phyloP scores from a whole-genome alignment of 2,888 invertebrate species.

The Sclerodermus sp. region DNA sequence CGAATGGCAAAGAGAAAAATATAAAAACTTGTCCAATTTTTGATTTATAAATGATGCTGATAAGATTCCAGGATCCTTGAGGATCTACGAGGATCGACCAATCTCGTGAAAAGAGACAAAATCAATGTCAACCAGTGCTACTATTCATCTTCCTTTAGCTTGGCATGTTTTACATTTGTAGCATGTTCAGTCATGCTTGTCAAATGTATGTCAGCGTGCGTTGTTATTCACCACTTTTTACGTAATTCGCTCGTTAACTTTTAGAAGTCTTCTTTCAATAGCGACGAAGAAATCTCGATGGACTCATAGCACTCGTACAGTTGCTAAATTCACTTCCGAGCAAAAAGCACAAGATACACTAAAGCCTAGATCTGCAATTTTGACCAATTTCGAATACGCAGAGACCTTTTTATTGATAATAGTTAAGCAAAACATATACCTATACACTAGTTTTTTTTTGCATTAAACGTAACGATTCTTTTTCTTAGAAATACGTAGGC shows the following conservation, averaged over 20 bases:
- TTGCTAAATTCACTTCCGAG: no score
- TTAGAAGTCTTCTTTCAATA: neutral
- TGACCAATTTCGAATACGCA: neutral
- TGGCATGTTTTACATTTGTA: constrained; percentile 16
- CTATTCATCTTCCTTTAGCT: constrained; percentile 10
- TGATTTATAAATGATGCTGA: constrained; percentile 1
- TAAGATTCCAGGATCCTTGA: neutral
- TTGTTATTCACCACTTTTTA: constrained; percentile 9
- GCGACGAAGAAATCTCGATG: neutral
- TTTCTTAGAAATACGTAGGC: no score
- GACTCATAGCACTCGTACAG: neutral
- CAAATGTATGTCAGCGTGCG: constrained; percentile 10
- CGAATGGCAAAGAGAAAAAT: neutral
- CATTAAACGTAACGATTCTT: no score
- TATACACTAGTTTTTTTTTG: no score
- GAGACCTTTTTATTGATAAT: no score
- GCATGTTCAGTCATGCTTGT: constrained; percentile 16
- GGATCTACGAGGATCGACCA: neutral
- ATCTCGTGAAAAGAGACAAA: constrained; percentile 7
- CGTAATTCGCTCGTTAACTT: constrained; percentile 5
- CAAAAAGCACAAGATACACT: no score
- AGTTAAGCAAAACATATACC: no score
- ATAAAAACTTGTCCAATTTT: neutral
- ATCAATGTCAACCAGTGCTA: constrained; percentile 16
- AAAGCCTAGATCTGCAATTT: neutral